Percentiles rank a stretch among this genome's conserved stretches.
phyloP scores from a whole-genome alignment of 2,797 vertebrate species.

The Gymnoscopelus braueri region DNA sequence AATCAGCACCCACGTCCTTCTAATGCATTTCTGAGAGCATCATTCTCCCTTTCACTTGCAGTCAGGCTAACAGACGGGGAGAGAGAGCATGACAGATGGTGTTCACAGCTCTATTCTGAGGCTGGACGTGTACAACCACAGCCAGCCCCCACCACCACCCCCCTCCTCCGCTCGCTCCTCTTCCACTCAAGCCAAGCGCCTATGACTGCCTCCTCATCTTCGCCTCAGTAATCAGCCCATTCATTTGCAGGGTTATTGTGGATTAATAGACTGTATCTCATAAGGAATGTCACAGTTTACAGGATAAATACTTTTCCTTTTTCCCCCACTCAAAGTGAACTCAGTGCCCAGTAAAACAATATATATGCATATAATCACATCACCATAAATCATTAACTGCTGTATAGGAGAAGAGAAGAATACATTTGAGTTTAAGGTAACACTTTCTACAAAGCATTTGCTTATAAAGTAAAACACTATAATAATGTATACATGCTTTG shows the following conservation, averaged over 20 bases:
- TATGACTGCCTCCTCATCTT: constrained; percentile 78
- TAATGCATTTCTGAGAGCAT: constrained; percentile 77
- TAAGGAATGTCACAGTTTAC: constrained; percentile 58
- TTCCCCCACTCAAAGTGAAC: constrained; percentile 1
- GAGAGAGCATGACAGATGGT: constrained; percentile 88
- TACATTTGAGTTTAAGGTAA: too few relatives aligned
- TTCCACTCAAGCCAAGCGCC: constrained; percentile 80
- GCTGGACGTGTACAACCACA: constrained; percentile 86
- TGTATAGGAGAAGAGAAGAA: too few relatives aligned
- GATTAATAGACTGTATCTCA: constrained; percentile 73
- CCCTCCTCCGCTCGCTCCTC: constrained; percentile 45
- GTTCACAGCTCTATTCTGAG: constrained; percentile 91
- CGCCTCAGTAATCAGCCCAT: constrained; percentile 78
- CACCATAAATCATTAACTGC: not conserved
- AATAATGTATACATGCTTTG: too few relatives aligned
- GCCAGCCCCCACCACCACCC: constrained; percentile 52
- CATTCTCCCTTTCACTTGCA: constrained; percentile 78
- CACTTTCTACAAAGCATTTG: too few relatives aligned
- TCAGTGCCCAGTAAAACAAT: not conserved
- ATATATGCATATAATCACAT: constrained; percentile 2
- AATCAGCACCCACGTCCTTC: constrained; percentile 82
- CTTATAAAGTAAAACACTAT: too few relatives aligned
- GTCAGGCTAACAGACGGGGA: constrained; percentile 86
- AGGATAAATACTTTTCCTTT: constrained; percentile 56
- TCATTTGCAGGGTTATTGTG: constrained; percentile 81